phyloP scores from a whole-genome alignment of 1,140 invertebrate species.

The Orius insidiosus region DNA sequence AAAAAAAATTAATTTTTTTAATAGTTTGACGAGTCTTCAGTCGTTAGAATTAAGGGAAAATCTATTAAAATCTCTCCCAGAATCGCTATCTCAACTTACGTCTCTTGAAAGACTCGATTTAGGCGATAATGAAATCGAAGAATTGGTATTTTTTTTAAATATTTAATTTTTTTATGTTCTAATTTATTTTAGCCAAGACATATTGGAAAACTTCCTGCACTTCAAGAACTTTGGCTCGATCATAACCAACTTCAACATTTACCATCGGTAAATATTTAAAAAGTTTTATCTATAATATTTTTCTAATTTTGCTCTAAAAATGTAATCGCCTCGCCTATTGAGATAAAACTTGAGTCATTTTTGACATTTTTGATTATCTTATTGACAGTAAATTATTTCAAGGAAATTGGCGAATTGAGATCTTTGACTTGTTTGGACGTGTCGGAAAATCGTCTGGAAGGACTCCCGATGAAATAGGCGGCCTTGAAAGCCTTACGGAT shows the following conservation, averaged over 20 bases:
- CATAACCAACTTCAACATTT: conserved; percentile 88
- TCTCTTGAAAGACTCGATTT: conserved; percentile 89
- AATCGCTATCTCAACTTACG: conserved; percentile 69
- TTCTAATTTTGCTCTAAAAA: background rate
- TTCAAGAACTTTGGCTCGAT: conserved; percentile 96
- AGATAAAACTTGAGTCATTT: background rate
- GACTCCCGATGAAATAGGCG: conserved; percentile 92
- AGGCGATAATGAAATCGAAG: conserved; percentile 96
- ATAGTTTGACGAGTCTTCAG: conserved; percentile 69
- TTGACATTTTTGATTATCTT: no score
- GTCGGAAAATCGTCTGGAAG: conserved; percentile 85
- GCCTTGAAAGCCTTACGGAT: conserved; percentile 78
- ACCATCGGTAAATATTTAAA: conserved; percentile 37
- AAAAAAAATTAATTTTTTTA: conserved; percentile 26
- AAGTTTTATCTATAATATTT: no score
- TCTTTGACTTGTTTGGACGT: conserved; percentile 86
- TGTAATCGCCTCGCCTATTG: no score
- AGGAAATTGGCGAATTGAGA: conserved; percentile 78
- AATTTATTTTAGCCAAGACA: conserved; percentile 63
- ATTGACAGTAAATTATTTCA: no score
- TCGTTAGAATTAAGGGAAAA: conserved; percentile 95
- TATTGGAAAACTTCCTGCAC: conserved; percentile 77
- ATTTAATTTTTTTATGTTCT: conserved; percentile 6
- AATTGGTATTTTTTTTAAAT: conserved; percentile 64
- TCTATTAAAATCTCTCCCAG: conserved; percentile 79